phyloP scores from a whole-genome alignment of 2,888 invertebrate species.

The Diachrysia chrysitis region DNA sequence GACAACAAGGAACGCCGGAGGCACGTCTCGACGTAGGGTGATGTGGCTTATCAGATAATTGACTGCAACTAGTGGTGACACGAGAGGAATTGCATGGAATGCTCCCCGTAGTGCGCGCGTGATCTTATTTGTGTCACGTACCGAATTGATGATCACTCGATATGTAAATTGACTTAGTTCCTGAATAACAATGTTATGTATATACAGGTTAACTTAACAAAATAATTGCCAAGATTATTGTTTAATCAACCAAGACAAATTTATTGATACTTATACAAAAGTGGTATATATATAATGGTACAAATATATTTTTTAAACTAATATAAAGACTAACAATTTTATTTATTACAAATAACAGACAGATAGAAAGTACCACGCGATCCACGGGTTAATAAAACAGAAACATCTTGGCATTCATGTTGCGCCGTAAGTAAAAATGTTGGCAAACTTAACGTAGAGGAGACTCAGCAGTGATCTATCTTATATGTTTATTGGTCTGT shows the following conservation, averaged over 20 bases:
- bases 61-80: constrained; percentile 75
- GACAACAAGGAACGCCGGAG: constrained; percentile 60
- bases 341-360: no score
- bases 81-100: constrained; percentile 64
- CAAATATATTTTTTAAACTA: no score
- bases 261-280: no score
- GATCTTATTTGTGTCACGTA: constrained; percentile 61
- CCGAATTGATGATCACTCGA: constrained; percentile 57
- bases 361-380: constrained; percentile 27
- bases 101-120: constrained; percentile 47
- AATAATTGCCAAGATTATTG: constrained; percentile 9
- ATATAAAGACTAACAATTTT: neutral
- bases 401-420: constrained; percentile 45
- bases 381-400: constrained; percentile 52
- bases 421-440: constrained; percentile 41
- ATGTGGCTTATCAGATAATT: constrained; percentile 84
- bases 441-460: constrained; percentile 47
- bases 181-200: constrained; percentile 44
- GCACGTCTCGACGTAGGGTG: constrained; percentile 63
- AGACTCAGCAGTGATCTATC: constrained; percentile 36
- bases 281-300: no score
- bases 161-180: constrained; percentile 57
- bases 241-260: neutral
- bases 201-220: constrained; percentile 14
- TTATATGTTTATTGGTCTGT: constrained; percentile 38